These are phyloP conservation scores for Euplagia quadripunctaria DNA, from an alignment of 2,888 invertebrate genomes.

Conservation along the genomic window DNA sequence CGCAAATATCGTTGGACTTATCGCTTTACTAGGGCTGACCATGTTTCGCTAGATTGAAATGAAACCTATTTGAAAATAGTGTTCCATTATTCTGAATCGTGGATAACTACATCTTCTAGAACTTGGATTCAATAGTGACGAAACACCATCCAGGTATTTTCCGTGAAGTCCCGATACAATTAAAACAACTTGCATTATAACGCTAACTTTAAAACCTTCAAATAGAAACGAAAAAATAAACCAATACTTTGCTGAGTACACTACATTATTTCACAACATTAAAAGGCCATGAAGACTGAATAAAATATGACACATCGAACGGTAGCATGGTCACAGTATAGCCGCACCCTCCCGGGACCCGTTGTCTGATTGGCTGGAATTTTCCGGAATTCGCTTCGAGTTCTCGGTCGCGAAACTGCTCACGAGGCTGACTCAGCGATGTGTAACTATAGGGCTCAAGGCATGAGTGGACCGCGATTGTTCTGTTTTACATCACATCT, in stretches of 20 bases:
- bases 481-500: not conserved
- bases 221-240: not conserved
- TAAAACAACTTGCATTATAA: too few relatives aligned
- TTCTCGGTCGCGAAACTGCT: conserved; percentile 58
- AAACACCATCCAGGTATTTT: too few relatives aligned
- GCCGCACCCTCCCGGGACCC: conserved; percentile 46
- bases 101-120: too few relatives aligned
- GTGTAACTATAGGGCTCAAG: conserved; percentile 32
- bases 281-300: conserved; percentile 2
- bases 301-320: conserved; percentile 11
- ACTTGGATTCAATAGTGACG: too few relatives aligned
- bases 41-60: too few relatives aligned
- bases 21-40: too few relatives aligned
- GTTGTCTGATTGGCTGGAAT: conserved; percentile 68
- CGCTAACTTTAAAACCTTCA: not conserved
- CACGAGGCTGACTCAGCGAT: conserved; percentile 54
- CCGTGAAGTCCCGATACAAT: too few relatives aligned
- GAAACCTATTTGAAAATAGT: too few relatives aligned
- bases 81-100: too few relatives aligned
- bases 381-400: conserved; percentile 59
- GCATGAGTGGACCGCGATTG: not conserved
- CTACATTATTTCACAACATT: not conserved
- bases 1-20: too few relatives aligned
- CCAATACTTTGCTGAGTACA: not conserved
- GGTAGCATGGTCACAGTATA: conserved; percentile 51